A percentile compares a stretch with the other conserved stretches of the same genome.
Evolutionary conservation across 2,797 vertebrate genomes (phyloP).

Genomic region (Sebastes aleutianus): DNA sequence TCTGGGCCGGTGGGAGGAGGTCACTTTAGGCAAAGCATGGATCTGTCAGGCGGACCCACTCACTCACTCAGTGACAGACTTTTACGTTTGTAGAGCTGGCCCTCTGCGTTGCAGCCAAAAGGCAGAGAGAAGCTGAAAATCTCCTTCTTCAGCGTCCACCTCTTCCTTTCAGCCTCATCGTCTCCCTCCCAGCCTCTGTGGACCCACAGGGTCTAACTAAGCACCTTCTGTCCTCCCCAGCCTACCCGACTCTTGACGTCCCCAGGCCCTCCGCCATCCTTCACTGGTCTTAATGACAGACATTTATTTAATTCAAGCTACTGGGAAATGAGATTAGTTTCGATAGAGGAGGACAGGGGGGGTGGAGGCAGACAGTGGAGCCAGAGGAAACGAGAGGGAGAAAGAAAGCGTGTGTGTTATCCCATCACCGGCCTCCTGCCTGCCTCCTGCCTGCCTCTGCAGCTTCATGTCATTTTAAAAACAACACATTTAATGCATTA

Average conservation of each 20-base stretch:
- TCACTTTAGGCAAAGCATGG: too few species aligned
- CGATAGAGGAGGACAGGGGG: constrained; percentile 17
- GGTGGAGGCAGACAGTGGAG: constrained; percentile 4
- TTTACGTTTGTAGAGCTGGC: too few species aligned
- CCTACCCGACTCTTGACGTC: constrained; percentile 42
- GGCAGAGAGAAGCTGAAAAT: neutral
- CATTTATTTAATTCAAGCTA: constrained; percentile 73
- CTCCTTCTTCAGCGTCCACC: neutral
- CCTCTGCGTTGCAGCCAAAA: too few species aligned
- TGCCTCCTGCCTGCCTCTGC: constrained; percentile 9
- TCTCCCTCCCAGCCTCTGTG: constrained; percentile 15
- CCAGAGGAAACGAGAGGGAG: constrained; percentile 13
- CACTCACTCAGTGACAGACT: too few species aligned
- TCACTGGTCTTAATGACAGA: constrained; percentile 69
- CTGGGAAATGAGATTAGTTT: constrained; percentile 70
- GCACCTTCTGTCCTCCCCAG: constrained; percentile 47
- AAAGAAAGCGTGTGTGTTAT: constrained; percentile 5
- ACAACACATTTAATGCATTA: constrained; percentile 14
- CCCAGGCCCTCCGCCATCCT: constrained; percentile 47
- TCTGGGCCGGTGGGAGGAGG: too few species aligned
- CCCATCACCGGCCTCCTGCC: neutral
- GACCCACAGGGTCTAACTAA: constrained; percentile 47
- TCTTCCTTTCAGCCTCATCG: constrained; percentile 20
- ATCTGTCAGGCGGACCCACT: too few species aligned
- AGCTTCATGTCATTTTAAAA: constrained; percentile 17